A percentile compares a stretch with the other conserved stretches of the same genome.
Evolutionary conservation across 53 echinoderm and acorn worm species (phyloP).

Genomic region (Astropecten irregularis): DNA sequence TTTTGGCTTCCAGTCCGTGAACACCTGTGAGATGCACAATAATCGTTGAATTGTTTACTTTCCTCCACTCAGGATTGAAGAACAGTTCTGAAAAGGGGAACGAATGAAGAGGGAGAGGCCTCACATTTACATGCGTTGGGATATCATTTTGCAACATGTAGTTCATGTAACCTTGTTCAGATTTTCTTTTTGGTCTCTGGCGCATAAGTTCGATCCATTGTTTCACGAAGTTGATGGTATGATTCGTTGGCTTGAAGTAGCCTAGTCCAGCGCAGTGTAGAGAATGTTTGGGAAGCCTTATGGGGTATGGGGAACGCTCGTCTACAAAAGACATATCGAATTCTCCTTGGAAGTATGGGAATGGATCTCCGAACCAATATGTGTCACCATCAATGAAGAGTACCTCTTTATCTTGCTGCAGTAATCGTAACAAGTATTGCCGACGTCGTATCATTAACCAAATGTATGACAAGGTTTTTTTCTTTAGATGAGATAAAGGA

Average conservation of each 20-base stretch:
- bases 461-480: not conserved
- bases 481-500: no score
- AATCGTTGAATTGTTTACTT: not conserved
- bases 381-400: not conserved
- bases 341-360: conserved; percentile 27
- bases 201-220: not conserved
- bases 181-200: not conserved
- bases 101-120: not conserved
- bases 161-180: not conserved
- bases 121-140: not conserved
- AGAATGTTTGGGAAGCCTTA: not conserved
- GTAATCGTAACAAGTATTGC: not conserved
- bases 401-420: not conserved
- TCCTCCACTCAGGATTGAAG: not conserved
- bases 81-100: not conserved
- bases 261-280: conserved; percentile 13
- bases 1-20: conserved; percentile 16
- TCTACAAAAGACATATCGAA: not conserved
- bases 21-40: conserved; percentile 5
- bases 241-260: not conserved
- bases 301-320: not conserved
- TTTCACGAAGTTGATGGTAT: not conserved
- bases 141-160: not conserved
- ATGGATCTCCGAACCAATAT: not conserved
- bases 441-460: conserved; percentile 8